Percentiles rank a stretch among this genome's conserved stretches.
Conservation (phyloP, 2,797 vertebrate genomes). For the Rhinatrema bivittatum region DNA sequence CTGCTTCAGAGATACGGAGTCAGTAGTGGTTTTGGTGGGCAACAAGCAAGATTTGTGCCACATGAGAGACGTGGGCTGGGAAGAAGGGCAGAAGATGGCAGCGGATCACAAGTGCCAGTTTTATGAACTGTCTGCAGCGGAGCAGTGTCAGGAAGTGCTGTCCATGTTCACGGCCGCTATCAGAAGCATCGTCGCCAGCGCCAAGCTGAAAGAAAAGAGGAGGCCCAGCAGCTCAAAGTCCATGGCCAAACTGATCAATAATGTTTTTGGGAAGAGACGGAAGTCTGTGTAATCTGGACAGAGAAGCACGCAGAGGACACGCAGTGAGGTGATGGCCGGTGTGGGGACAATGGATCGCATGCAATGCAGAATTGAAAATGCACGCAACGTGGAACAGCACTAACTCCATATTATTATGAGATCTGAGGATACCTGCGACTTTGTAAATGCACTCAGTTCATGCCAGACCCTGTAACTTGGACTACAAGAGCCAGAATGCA, state of each 20-base stretch:
- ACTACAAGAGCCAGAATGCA: too few relatives aligned
- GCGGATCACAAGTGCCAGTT: constrained; percentile 67
- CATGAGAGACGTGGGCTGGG: constrained; percentile 64
- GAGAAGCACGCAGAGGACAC: too few relatives aligned
- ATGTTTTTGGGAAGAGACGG: constrained; percentile 77
- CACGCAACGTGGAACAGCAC: too few relatives aligned
- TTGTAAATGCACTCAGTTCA: too few relatives aligned
- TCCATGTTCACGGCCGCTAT: constrained; percentile 70
- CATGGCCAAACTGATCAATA: constrained; percentile 81
- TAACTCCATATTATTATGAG: too few relatives aligned
- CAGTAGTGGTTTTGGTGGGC: constrained; percentile 68
- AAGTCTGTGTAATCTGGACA: constrained; percentile 79
- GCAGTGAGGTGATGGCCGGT: too few relatives aligned
- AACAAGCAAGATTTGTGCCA: constrained; percentile 86
- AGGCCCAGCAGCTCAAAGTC: constrained; percentile 75
- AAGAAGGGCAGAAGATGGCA: constrained; percentile 72
- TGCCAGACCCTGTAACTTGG: too few relatives aligned
- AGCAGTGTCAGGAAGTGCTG: constrained; percentile 72
- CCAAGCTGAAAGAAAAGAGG: constrained; percentile 68
- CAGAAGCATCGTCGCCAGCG: constrained; percentile 47
- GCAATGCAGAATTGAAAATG: too few relatives aligned
- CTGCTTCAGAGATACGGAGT: constrained; percentile 54
- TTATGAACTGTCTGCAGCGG: constrained; percentile 78
- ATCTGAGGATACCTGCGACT: too few relatives aligned
- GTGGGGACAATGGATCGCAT: too few relatives aligned